These are phyloP conservation scores for Anticlea derivata DNA, from an alignment of 2,888 invertebrate genomes.

Conservation along the genomic window DNA sequence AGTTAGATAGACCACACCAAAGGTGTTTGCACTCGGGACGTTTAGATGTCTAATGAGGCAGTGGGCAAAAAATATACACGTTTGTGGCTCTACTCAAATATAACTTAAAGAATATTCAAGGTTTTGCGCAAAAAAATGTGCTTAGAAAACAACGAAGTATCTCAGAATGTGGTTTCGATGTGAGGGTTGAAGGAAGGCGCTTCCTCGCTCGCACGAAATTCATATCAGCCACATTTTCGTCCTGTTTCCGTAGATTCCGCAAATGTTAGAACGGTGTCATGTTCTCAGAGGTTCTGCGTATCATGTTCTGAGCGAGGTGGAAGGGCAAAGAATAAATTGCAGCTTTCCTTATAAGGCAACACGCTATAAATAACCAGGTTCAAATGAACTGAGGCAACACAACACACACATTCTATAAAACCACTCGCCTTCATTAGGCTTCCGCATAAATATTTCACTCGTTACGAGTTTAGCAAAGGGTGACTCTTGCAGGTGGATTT, in stretches of 20 bases:
- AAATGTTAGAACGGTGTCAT: background rate
- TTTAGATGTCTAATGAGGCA: slow-evolving; percentile 15
- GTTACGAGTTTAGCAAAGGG: slow-evolving; percentile 22
- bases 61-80: slow-evolving; percentile 11
- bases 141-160: background rate
- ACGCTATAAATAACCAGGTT: slow-evolving; percentile 53
- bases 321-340: slow-evolving; percentile 5
- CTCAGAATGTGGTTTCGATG: no score
- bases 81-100: background rate
- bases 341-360: slow-evolving; percentile 30
- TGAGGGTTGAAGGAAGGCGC: no score
- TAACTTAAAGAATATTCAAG: background rate
- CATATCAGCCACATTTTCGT: background rate
- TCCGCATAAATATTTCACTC: slow-evolving; percentile 42
- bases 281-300: slow-evolving; percentile 1
- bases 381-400: slow-evolving; percentile 47
- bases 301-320: slow-evolving; percentile 10
- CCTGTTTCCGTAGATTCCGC: background rate
- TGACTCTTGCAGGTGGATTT: background rate
- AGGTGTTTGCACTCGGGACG: slow-evolving; percentile 23
- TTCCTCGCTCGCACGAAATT: background rate
- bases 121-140: background rate
- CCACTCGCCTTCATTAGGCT: slow-evolving; percentile 52
- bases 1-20: slow-evolving; percentile 25
- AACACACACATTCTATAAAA: no score